A percentile compares a stretch with the other conserved stretches of the same genome.
Conservation (phyloP, 2,797 vertebrate genomes). For the Bovichtus diacanthus region DNA sequence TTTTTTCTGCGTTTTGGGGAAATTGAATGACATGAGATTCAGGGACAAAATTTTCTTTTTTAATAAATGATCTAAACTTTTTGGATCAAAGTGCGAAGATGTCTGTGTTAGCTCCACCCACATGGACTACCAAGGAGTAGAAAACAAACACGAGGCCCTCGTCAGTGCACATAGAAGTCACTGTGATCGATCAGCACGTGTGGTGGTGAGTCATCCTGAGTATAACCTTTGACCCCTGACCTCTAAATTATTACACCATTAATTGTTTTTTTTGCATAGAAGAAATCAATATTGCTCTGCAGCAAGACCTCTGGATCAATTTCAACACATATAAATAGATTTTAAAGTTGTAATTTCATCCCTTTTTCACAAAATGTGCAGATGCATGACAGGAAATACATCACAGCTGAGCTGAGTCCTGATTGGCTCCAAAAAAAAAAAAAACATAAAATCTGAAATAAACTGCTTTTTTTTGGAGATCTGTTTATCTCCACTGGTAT, state of each 20-base stretch:
- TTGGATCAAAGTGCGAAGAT: not conserved
- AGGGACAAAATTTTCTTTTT: not conserved
- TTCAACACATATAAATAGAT: too few relatives aligned
- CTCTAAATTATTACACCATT: not conserved
- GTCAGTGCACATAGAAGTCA: too few relatives aligned
- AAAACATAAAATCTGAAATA: not conserved
- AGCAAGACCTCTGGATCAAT: not conserved
- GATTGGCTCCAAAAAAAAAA: not conserved
- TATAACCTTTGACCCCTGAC: conserved; percentile 8
- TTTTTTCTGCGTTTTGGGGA: too few relatives aligned
- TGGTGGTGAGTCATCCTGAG: conserved; percentile 2
- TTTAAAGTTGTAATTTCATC: not conserved
- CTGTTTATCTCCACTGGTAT: not conserved
- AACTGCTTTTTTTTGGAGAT: not conserved
- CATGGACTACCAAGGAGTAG: not conserved
- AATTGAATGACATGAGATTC: too few relatives aligned
- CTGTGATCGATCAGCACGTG: too few relatives aligned
- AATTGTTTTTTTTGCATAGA: not conserved
- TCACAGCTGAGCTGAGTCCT: too few relatives aligned
- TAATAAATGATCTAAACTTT: not conserved
- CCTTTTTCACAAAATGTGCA: not conserved
- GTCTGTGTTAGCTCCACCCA: conserved; percentile 2
- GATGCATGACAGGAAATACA: not conserved
- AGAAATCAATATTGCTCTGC: conserved; percentile 1
- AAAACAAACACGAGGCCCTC: conserved; percentile 31